Conservation (phyloP, 2,797 vertebrate species). For the Cuculus canorus region DNA sequence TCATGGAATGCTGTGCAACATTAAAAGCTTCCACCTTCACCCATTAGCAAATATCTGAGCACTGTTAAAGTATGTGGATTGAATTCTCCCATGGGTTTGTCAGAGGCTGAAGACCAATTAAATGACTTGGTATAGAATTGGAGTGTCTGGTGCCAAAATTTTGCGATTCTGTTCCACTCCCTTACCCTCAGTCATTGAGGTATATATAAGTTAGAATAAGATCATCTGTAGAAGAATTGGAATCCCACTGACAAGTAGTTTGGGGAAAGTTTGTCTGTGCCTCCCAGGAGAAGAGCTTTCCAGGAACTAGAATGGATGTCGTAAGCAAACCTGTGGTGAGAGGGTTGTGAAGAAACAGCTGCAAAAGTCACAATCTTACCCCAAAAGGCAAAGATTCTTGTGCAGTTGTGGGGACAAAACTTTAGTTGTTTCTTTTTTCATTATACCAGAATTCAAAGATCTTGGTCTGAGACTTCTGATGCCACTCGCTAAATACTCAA, state of each 20-base stretch:
- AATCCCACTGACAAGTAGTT: not conserved
- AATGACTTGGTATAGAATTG: not conserved
- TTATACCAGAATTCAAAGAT: not conserved
- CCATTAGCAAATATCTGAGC: not conserved
- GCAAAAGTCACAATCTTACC: accelerated
- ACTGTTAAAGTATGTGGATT: not conserved
- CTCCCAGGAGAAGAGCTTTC: not conserved
- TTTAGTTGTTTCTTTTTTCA: not conserved
- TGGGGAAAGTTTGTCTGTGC: not conserved
- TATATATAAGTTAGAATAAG: not conserved
- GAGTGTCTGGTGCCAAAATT: not conserved
- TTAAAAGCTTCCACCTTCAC: not conserved
- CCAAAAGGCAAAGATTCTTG: not conserved
- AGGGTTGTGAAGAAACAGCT: not conserved
- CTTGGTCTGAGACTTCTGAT: not conserved
- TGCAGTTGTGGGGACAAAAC: not conserved
- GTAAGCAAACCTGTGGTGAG: not conserved
- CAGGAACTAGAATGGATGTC: not conserved
- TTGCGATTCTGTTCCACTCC: not conserved
- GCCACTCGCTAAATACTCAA: not conserved
- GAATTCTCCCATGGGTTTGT: not conserved
- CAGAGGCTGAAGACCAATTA: not conserved
- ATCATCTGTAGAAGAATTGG: not conserved
- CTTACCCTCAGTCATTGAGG: accelerated
- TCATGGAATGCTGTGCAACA: not conserved